These are phyloP conservation scores for Himalopsyche tibetana DNA, from an alignment of 2,888 invertebrate species.

Conservation along the genomic window DNA sequence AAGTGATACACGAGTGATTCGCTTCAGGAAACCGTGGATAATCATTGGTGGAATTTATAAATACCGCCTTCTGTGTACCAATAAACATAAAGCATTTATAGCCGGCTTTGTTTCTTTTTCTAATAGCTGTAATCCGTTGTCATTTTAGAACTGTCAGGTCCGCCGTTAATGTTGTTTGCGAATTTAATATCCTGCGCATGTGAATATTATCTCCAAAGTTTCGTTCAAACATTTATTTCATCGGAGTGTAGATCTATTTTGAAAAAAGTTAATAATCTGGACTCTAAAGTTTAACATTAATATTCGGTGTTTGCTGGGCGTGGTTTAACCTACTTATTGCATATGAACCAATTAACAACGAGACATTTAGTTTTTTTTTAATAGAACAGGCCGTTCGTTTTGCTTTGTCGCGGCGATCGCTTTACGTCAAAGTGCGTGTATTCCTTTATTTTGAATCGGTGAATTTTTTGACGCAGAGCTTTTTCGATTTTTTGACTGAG, in stretches of 20 bases:
- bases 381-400: conserved; percentile 56
- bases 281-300: not conserved
- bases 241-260: not conserved
- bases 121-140: conserved; percentile 24
- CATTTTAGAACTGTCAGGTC: conserved; percentile 27
- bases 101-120: conserved; percentile 76
- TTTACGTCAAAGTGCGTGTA: conserved; percentile 42
- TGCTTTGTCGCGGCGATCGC: conserved; percentile 49
- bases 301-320: conserved; percentile 50
- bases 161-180: not conserved
- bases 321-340: conserved; percentile 48
- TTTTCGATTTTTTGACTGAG: not conserved
- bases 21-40: conserved; percentile 64
- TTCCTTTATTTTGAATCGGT: conserved; percentile 33
- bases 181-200: not conserved
- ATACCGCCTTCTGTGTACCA: conserved; percentile 73
- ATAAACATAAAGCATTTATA: conserved; percentile 68
- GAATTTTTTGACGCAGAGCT: not conserved
- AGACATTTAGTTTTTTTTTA: conserved; percentile 54
- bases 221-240: not conserved
- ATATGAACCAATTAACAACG: conserved; percentile 59
- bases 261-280: not conserved
- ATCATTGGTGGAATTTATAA: conserved; percentile 74
- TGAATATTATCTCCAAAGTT: not conserved
- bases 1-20: conserved; percentile 71